Base-by-base conservation (phyloP, 92 coral and sea anemone species). In the Zoanthus sociatus region DNA sequence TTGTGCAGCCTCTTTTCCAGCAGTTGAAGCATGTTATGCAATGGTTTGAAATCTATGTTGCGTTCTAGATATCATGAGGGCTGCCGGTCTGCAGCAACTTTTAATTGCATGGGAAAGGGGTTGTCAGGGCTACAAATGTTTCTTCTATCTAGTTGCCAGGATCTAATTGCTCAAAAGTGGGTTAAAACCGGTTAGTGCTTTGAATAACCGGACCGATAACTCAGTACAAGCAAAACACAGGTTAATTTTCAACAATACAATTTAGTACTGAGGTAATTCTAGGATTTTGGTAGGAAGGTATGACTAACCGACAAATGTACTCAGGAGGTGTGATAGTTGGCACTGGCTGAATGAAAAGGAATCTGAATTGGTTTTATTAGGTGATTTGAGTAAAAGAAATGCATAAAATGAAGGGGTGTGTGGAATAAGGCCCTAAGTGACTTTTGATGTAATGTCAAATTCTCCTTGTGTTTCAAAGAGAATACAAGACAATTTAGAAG, bases 51-150 rank as follows among this genome's bases (percentile, higher is more conserved):
- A 82, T 82, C 81, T 51, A 53, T 70, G 88, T 55, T 84, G 88
- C 82, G 51, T 84, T 73, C 69, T 73, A 84, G 79, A 83, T 67
- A 83, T 67, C 77, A 83, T 16, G 87, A 44, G 44, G 77, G 83
- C 83, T 78, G 83, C 84, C 70, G 84, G 71, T 79, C 71, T 56
- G 84, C 71, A 56, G 84, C 84, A 83, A 83, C 87, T 71, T 70
- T 83, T 83, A 83, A 83, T 71, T 83, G 87, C 78, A 70, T 83
- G 78, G 77, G 66, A 83, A 83, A 83, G 68, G 66, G 87, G 87
- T 83, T 83, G 78, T 15, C 78, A 83, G 87, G 61, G 78, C 78
- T 83, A 67, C 20, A 47, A 78, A 78, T 78, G 83, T 48, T 78
- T 78, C 32, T 78, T 78, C 83, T 31, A 78, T 78, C 83, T 47